Base-by-base conservation (phyloP, 2,888 invertebrate genomes). In the Stomorhina lunata region DNA sequence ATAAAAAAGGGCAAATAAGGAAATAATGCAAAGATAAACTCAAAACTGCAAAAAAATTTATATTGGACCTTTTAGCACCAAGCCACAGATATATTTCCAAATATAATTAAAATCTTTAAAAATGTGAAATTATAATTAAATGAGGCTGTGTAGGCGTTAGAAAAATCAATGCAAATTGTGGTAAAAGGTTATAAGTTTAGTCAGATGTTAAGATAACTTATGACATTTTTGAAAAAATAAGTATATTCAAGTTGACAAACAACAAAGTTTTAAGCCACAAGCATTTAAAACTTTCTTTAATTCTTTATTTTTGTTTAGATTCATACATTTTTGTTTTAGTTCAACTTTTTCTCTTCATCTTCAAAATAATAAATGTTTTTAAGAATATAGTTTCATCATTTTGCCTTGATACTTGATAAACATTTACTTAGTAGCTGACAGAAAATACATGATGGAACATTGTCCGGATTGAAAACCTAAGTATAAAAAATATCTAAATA, bases 341-440 rank as follows among this genome's bases (percentile, higher is more conserved):
- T n/a, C 55, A 80, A 78, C 65, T 80, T 81, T 71, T 45, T 65
- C 55, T 40, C 53, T 77, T 66, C 61, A 48, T 84, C 69, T 43
- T 9, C 5, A 15, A 40, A 32, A 22, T 5, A 27, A 20, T 53
- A 12, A 22, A 73, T 27, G 12, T 27, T 2, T n/a, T 15, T 17
- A 68, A 61, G 15, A 55, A 63, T 80, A 25, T 43, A 61, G 61
- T 68, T 27, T 32, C 63, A 75, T 75, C 63, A 69, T 76, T n/a
- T n/a, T 27, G 9, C n/a, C 43, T 57, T 76, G 53, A 75, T 75
- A 48, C 17, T 48, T 59, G n/a, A n/a, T n/a, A n/a, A n/a, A n/a
- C n/a, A n/a, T n/a, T n/a, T n/a, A n/a, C n/a, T n/a, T n/a, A n/a
- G n/a, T n/a, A n/a, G 66, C 29, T 66, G 65, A 66, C 45, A 66